Percentiles rank a stretch among this genome's conserved stretches.
Conservation (phyloP, 1,140 invertebrate genomes). For the Drosophila arizonae region DNA sequence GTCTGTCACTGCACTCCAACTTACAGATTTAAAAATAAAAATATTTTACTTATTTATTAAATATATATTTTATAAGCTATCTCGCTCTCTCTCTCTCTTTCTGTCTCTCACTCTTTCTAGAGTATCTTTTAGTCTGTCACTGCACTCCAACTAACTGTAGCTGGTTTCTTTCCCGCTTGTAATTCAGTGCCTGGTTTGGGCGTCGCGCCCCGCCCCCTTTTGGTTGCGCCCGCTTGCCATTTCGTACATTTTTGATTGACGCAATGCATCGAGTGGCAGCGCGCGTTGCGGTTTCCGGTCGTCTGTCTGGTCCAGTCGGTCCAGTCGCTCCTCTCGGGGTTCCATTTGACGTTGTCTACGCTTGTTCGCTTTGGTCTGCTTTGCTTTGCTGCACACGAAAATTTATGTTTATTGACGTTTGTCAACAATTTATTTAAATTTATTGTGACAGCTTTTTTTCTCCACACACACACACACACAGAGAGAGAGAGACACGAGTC, state of each 20-base stretch:
- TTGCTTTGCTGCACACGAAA: conserved; percentile 76
- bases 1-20: neutral
- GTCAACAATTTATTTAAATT: conserved; percentile 81
- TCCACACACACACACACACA: neutral
- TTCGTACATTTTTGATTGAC: conserved; percentile 70
- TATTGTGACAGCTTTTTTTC: conserved; percentile 73
- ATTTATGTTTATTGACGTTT: conserved; percentile 81
- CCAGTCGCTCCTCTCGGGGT: neutral
- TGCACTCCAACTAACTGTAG: neutral
- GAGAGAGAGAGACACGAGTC: neutral
- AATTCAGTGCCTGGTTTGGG: neutral
- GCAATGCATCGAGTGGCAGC: conserved; percentile 39
- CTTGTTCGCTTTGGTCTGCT: conserved; percentile 35
- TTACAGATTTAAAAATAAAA: no score
- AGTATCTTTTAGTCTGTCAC: neutral
- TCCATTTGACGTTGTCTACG: conserved; percentile 5
- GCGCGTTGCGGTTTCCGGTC: conserved; percentile 74
- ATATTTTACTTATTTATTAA: no score
- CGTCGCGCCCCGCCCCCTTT: conserved; percentile 14
- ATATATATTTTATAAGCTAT: no score
- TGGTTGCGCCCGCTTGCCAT: conserved; percentile 21
- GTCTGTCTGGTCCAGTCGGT: conserved; percentile 27
- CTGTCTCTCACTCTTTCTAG: neutral
- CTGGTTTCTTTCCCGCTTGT: neutral
- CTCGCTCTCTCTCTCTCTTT: no score